A percentile compares a stretch with the other conserved stretches of the same genome.
These are phyloP conservation scores for Parascotia fuliginaria DNA, from an alignment of 2,888 invertebrate species.

Conservation along the genomic window DNA sequence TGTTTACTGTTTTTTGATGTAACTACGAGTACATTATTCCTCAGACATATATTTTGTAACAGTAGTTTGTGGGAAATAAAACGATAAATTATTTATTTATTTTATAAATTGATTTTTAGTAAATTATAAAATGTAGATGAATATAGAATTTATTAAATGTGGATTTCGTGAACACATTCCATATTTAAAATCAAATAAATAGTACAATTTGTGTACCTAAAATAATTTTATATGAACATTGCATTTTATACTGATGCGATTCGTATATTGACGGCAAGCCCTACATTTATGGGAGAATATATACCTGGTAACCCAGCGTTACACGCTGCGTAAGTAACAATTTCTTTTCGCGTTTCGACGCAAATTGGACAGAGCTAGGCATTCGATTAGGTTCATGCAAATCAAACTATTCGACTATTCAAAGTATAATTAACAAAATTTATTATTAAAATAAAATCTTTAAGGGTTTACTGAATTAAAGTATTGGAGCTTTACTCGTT, in stretches of 20 bases:
- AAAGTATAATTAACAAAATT: too few species aligned
- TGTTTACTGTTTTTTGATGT: not conserved
- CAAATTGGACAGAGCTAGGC: slow-evolving; percentile 27
- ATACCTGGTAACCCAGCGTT: slow-evolving; percentile 6
- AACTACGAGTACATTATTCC: too few species aligned
- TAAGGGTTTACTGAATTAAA: slow-evolving; percentile 17
- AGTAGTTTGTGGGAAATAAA: too few species aligned
- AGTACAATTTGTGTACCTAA: too few species aligned
- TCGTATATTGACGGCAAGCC: not conserved
- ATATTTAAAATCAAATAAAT: too few species aligned
- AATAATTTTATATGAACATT: not conserved
- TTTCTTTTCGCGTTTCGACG: slow-evolving; percentile 24
- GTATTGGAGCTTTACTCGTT: slow-evolving; percentile 14
- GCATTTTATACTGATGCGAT: not conserved
- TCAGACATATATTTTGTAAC: too few species aligned
- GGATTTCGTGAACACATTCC: too few species aligned
- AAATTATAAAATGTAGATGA: too few species aligned
- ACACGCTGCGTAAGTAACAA: slow-evolving; percentile 14
- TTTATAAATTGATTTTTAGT: too few species aligned
- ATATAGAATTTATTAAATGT: too few species aligned
- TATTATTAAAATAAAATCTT: slow-evolving; percentile 36
- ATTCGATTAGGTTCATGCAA: slow-evolving; percentile 33
- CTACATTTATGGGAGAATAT: not conserved
- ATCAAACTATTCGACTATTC: slow-evolving; percentile 22
- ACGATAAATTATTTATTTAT: too few species aligned